Evolutionary conservation across 2,113 vertebrate species (phyloP), one percentile per base, ranked within the genome.

Genomic region (Mola mola): DNA sequence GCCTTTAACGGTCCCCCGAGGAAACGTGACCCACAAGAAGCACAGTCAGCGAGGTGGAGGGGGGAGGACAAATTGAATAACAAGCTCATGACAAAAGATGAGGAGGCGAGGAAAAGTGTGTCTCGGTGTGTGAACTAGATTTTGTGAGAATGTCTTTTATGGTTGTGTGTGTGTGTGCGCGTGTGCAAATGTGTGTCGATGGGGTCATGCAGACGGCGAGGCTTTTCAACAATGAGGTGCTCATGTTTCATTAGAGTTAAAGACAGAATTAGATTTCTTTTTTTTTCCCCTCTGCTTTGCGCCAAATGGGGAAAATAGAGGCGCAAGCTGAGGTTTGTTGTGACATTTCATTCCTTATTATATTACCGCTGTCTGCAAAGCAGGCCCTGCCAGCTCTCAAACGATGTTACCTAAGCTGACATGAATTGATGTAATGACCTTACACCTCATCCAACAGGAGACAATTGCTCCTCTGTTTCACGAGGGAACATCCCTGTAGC

Each of bases 1-100:
- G 65, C 85, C 88, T 88, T 91, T 88, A 86, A 69, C 79, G 59
- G 51, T 29, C 76, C 84, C 88, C 83, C 7, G 78, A 85, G 87
- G 87, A 81, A 71, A 83, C 75, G 44, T 65, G 60, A 76, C 72
- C 78, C 72, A 79, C 67, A 64, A 81, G 62, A 77, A 78, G 72
- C 41, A 69, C 73, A 85, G 79, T 64, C 31, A 75, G 68, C 53
- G 44, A 48, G 73, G 66, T 46, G 31, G 62, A 22, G 42, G 33
- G 50, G 66, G 63, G 19, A 42, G 78, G 59, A 67, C 64, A 78
- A 88, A 84, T 83, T 73, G 53, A 85, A 89, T 89, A 82, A 90
- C 59, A 70, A 56, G 49, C 68, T 57, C 71, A 47, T 61, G 61
- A 83, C 82, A 84, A 68, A 71, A 65, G 73, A 72, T 69, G 50